Percentiles rank a stretch among this genome's conserved stretches.
These are phyloP conservation scores for Euphonia xanthogaster DNA, from an alignment of 2,797 vertebrate species.

Conservation along the genomic window DNA sequence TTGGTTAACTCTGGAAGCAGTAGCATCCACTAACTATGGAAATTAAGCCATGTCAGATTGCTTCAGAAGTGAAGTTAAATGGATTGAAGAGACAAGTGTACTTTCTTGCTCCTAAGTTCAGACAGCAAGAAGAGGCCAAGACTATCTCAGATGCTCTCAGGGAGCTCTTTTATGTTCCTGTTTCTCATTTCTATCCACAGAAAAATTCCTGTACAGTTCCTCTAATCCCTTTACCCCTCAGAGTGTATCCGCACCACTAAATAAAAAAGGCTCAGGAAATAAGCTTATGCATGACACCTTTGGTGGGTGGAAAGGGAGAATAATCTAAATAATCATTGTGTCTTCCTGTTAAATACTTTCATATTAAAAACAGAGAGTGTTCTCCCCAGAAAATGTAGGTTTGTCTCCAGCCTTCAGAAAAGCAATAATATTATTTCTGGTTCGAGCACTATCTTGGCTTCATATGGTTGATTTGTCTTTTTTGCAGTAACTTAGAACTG, in stretches of 20 bases:
- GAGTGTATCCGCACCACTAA: background rate
- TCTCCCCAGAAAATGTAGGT: background rate
- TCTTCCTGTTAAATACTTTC: background rate
- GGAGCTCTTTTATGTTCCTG: background rate
- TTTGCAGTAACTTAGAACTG: background rate
- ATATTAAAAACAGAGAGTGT: background rate
- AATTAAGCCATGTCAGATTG: background rate
- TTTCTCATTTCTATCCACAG: background rate
- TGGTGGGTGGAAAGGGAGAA: accelerated
- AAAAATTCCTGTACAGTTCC: background rate
- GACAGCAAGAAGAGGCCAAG: background rate
- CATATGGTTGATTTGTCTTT: accelerated
- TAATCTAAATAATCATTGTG: background rate
- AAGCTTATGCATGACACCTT: background rate
- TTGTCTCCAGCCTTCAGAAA: background rate
- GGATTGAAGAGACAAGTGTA: background rate
- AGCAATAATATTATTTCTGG: background rate
- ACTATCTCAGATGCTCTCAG: background rate
- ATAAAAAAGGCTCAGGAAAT: background rate
- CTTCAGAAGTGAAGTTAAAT: background rate
- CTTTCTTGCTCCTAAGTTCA: background rate
- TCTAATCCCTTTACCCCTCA: background rate
- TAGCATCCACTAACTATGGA: background rate
- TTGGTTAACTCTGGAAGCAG: background rate
- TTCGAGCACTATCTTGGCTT: background rate